Conservation (phyloP, 1,140 invertebrate species). For the Apolygus lucorum region DNA sequence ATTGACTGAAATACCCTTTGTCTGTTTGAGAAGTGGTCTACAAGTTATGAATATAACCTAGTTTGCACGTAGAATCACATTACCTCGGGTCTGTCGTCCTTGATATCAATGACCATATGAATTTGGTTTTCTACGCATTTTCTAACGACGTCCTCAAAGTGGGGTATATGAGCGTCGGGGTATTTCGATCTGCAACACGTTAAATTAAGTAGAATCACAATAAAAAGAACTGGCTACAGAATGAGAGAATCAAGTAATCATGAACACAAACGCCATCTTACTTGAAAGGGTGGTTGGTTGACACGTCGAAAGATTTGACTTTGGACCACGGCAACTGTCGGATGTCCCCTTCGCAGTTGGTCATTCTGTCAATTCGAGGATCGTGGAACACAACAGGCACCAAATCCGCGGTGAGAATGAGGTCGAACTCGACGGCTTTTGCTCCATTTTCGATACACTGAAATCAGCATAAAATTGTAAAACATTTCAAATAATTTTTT, state of each 20-base stretch:
- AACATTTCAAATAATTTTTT: no score
- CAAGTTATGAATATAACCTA: background rate
- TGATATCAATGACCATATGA: constrained; percentile 56
- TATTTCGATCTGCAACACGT: constrained; percentile 43
- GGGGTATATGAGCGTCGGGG: constrained; percentile 45
- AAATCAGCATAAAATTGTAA: constrained; percentile 34
- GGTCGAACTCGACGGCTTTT: constrained; percentile 64
- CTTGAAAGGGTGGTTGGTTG: constrained; percentile 29
- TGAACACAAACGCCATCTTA: no score
- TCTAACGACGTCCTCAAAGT: constrained; percentile 48
- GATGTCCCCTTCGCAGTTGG: constrained; percentile 48
- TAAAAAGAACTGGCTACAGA: no score
- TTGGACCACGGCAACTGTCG: constrained; percentile 52
- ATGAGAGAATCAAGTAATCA: no score
- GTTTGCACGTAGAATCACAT: constrained; percentile 1
- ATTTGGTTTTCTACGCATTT: constrained; percentile 46
- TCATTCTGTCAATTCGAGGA: constrained; percentile 55
- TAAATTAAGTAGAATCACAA: no score
- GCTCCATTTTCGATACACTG: constrained; percentile 57
- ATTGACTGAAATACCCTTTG: no score
- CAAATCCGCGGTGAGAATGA: constrained; percentile 60
- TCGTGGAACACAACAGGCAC: constrained; percentile 68
- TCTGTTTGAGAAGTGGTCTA: no score
- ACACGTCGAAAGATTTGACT: constrained; percentile 37
- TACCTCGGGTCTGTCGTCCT: constrained; percentile 46